A percentile compares a stretch with the other conserved stretches of the same genome.
phyloP scores from a whole-genome alignment of 2,888 invertebrate species.

The Epirrita christyi region DNA sequence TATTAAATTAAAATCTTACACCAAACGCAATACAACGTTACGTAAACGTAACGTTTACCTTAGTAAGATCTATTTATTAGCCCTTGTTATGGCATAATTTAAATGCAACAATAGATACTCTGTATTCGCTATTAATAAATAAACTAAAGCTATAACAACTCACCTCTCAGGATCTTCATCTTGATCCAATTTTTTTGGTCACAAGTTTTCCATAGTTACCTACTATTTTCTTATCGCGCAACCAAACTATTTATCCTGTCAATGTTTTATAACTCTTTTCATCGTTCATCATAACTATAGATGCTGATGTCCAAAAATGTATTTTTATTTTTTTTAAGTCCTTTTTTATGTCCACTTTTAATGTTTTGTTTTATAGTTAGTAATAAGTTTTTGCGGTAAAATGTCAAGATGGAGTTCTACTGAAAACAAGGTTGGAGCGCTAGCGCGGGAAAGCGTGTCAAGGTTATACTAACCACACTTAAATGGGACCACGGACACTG shows the following conservation, averaged over 20 bases:
- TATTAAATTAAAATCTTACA: too few species aligned
- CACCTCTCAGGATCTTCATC: constrained; percentile 68
- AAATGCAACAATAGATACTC: too few species aligned
- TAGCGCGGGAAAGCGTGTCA: constrained; percentile 82
- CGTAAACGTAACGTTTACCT: too few species aligned
- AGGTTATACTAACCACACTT: constrained; percentile 70
- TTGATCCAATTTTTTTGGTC: constrained; percentile 60
- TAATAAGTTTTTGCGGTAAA: constrained; percentile 67
- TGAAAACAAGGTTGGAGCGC: constrained; percentile 74
- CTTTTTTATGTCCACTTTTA: neutral
- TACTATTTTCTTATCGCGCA: constrained; percentile 23
- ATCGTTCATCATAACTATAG: constrained; percentile 16
- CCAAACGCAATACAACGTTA: too few species aligned
- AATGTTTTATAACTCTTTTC: constrained; percentile 18
- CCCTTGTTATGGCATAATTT: too few species aligned
- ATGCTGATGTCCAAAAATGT: too few species aligned
- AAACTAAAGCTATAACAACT: constrained; percentile 40
- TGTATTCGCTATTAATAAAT: too few species aligned
- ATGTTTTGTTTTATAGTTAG: too few species aligned
- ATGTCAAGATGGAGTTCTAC: constrained; percentile 78
- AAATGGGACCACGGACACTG: constrained; percentile 67
- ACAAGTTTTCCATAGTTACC: constrained; percentile 58
- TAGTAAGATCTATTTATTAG: too few species aligned
- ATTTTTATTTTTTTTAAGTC: neutral
- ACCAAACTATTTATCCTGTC: constrained; percentile 6